Percentiles rank a stretch among this genome's conserved stretches.
Conservation (phyloP, 1,140 invertebrate species). For the Drosophila takahashii region DNA sequence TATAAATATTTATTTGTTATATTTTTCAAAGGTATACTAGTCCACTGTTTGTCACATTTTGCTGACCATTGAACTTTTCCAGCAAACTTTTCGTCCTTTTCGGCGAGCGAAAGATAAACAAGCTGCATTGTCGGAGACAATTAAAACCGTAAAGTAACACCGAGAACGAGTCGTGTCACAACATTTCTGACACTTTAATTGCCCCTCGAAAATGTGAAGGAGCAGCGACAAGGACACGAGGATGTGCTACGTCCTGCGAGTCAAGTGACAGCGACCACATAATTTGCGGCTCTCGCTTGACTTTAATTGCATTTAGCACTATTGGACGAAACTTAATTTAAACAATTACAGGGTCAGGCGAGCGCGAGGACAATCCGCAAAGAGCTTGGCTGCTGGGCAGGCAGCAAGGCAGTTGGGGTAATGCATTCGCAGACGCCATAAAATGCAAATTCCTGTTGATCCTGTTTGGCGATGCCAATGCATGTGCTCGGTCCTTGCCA, state of each 20-base stretch:
- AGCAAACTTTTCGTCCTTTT: neutral
- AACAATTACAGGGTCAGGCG: constrained; percentile 54
- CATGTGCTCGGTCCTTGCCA: constrained; percentile 69
- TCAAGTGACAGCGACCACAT: constrained; percentile 56
- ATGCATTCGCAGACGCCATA: constrained; percentile 77
- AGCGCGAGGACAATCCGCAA: constrained; percentile 1
- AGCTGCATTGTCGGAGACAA: constrained; percentile 63
- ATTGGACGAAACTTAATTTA: constrained; percentile 62
- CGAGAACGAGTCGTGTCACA: constrained; percentile 33
- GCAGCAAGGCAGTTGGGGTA: constrained; percentile 6
- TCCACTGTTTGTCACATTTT: constrained; percentile 13
- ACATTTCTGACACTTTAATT: constrained; percentile 77
- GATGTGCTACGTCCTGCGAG: constrained; percentile 36
- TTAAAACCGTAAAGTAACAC: constrained; percentile 73
- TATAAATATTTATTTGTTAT: neutral
- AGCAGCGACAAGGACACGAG: constrained; percentile 40
- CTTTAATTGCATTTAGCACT: constrained; percentile 68
- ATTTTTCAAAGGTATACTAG: neutral
- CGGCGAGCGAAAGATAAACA: constrained; percentile 52
- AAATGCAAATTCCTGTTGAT: constrained; percentile 84
- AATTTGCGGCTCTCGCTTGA: constrained; percentile 53
- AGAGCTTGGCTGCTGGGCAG: neutral
- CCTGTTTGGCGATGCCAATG: constrained; percentile 76
- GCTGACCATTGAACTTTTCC: constrained; percentile 29
- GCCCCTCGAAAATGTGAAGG: constrained; percentile 42